Percentiles rank a stretch among this genome's conserved stretches.
Evolutionary conservation across 2,113 vertebrate species (phyloP).

Genomic region (Crotalus viridis): DNA sequence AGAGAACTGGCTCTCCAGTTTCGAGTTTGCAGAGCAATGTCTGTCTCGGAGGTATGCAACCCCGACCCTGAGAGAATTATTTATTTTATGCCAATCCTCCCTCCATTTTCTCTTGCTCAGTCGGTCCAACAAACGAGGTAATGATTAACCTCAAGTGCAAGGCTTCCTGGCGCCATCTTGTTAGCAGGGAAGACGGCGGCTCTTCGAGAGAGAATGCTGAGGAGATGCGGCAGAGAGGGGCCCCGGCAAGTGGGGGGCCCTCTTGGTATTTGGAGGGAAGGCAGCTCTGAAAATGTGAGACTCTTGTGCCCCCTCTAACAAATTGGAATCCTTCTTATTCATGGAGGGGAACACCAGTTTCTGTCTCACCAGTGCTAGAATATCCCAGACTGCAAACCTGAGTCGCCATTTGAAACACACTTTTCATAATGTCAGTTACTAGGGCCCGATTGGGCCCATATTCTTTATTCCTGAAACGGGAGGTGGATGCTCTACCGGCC

Average conservation of each 20-base stretch:
- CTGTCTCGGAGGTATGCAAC: not conserved
- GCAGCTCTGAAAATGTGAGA: not conserved
- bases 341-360: not conserved
- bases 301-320: not conserved
- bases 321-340: not conserved
- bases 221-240: not conserved
- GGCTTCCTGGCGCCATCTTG: conserved; percentile 60
- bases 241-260: not conserved
- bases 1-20: no score
- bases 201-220: not conserved
- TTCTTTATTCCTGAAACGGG: not conserved
- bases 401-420: not conserved
- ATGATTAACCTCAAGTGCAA: conserved; percentile 49
- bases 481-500: not conserved
- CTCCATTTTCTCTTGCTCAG: conserved; percentile 3
- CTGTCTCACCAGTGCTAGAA: not conserved
- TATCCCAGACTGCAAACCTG: no score
- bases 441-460: no score
- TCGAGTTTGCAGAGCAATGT: not conserved
- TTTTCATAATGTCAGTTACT: not conserved
- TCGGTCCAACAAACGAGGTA: conserved; percentile 9
- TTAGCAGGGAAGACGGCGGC: not conserved
- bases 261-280: not conserved
- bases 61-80: not conserved
- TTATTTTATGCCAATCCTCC: not conserved